Evolutionary conservation across 2,888 invertebrate genomes (phyloP), one percentile per base, ranked within the genome.

Genomic region (Drosophila tripunctata): DNA sequence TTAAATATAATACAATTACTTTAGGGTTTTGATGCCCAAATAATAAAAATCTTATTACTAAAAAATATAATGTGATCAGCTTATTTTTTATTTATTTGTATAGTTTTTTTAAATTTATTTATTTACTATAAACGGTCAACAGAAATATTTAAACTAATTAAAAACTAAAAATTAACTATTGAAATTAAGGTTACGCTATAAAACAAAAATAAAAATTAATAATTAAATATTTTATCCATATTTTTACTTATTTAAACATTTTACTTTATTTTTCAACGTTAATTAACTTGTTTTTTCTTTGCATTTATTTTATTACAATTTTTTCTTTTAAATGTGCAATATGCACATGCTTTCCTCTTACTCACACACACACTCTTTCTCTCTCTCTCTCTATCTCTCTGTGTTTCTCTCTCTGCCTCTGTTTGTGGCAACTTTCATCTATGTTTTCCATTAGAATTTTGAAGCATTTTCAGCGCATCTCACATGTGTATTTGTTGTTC

Each of bases 381-480:
- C 31, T 1, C 17, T n/a, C 10, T 3, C 3, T 14, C 14, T 41
- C 15, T 15, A 12, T 10, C 8, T 0, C 15, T 21, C 2, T 3
- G 10, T 2, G 3, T 21, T 14, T 1, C 2, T 3, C 21, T 7
- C 7, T n/a, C 15, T 17, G 8, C 15, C 12, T 6, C 6, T 5
- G 5, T n/a, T 12, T 30, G 52, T 36, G 43, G 17, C 33, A 58
- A 27, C 63, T 64, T 62, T 62, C 50, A 63, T 63, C 62, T 54
- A 36, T 27, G 24, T 24, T 6, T 44, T 54, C 45, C 75, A 75
- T 75, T 78, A 75, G 51, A n/a, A 57, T 48, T 48, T 41, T 45
- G 33, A 62, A 45, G 38, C 60, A 47, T 35, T 27, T 27, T 35
- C 14, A 45, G 40, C n/a, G 50, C 40, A 50, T 33, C 66, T 55